Base-by-base conservation (phyloP, 2,113 vertebrate genomes). In the Gymnocephalus cernua region DNA sequence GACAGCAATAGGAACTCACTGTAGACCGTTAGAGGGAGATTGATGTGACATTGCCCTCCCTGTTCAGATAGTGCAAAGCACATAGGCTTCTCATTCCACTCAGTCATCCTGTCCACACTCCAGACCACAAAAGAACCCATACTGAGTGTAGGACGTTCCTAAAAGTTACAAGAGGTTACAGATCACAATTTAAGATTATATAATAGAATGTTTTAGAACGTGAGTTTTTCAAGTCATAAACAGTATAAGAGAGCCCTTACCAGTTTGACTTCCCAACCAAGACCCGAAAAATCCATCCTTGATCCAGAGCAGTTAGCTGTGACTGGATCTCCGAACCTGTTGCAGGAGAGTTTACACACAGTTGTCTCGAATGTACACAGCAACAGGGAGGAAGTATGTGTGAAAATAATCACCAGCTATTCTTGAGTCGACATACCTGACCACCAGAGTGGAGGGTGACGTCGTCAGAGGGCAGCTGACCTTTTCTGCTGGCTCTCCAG, bases 281-380 rank as follows among this genome's bases (percentile, higher is more conserved):
- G n/a, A 0, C 1, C 0, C 13, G 3, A 0, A n/a, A 75, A 72
- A 0, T 0, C 32, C 5, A 0, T 29, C 19, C 0, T 11, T 6
- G 50, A 3, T 16, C 65, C 4, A 2, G 92, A 92, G 82, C 93
- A 94, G 87, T 91, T 94, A 0, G 50, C 90, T 41, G 45, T 72
- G 56, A 86, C 58, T 44, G 93, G 87, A 89, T 92, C 92, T 32
- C 74, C 92, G 76, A 82, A 94, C 87, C 93, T 94, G 32, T 41
- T 9, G 59, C 16, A 63, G 19, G 19, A 71, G 44, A 76, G 54
- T 66, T 65, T 21, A 63, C 2, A 25, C 15, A 57, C 10, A 10
- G 12, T 27, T 21, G 7, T 29, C 3, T 48, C 10, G 4, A 0
- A 48, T 47, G 25, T 14, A 56, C 10, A 62, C 18, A 29, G n/a